Evolutionary conservation across 2,888 invertebrate species (phyloP).

Genomic region (Drosophila incognita): DNA sequence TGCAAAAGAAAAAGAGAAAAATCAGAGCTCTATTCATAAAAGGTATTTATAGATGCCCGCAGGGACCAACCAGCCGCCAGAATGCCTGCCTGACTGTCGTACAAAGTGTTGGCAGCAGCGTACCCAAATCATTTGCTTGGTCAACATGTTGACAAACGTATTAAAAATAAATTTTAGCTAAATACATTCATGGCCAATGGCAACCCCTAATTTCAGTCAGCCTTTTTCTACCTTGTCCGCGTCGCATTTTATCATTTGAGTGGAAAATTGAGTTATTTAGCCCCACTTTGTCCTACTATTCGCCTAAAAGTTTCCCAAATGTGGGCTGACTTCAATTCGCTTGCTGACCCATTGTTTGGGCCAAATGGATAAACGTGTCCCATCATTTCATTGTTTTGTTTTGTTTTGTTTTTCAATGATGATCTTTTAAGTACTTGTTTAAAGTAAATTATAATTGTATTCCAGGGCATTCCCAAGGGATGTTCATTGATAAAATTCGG

Average conservation of each 20-base stretch:
- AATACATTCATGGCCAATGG: constrained; percentile 51
- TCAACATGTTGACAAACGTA: constrained; percentile 63
- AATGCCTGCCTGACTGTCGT: background rate
- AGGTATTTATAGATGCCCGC: constrained; percentile 36
- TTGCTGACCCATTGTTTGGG: constrained; percentile 26
- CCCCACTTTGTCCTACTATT: constrained; percentile 46
- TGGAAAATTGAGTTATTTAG: constrained; percentile 79
- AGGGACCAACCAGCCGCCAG: background rate
- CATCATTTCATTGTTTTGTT: constrained; percentile 18
- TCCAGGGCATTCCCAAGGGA: background rate
- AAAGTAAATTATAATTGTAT: constrained; percentile 10
- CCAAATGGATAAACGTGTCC: constrained; percentile 43
- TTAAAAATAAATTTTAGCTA: constrained; percentile 68
- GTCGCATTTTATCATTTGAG: constrained; percentile 74
- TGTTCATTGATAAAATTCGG: background rate
- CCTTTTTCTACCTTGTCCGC: constrained; percentile 18
- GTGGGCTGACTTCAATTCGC: constrained; percentile 37
- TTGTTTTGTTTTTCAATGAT: constrained; percentile 7
- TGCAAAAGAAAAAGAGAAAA: constrained; percentile 7
- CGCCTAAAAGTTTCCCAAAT: constrained; percentile 39
- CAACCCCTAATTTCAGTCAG: constrained; percentile 6
- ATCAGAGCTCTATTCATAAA: constrained; percentile 29
- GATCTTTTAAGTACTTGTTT: constrained; percentile 21
- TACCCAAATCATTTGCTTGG: constrained; percentile 56
- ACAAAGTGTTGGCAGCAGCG: constrained; percentile 19